phyloP scores from a whole-genome alignment of 2,113 vertebrate genomes.

The Macaca nemestrina region DNA sequence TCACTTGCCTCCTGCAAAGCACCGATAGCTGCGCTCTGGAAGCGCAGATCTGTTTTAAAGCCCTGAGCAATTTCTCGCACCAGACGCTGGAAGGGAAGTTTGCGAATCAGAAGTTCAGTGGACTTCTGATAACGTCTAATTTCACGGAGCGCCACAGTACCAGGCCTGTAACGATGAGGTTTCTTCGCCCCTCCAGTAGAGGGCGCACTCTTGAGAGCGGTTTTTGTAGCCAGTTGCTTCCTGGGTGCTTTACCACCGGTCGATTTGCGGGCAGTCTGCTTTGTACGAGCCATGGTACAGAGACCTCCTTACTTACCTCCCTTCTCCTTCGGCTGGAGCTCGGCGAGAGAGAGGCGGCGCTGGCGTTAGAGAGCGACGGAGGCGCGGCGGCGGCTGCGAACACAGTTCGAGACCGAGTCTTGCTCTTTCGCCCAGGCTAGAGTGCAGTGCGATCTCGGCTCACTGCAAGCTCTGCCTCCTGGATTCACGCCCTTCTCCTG shows the following conservation, averaged over 20 bases:
- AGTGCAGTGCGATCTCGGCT: too few relatives aligned
- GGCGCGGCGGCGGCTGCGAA: too few relatives aligned
- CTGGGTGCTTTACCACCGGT: slow-evolving; percentile 85
- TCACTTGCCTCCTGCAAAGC: slow-evolving; percentile 85
- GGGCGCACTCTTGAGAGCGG: slow-evolving; percentile 87
- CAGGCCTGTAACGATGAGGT: slow-evolving; percentile 88
- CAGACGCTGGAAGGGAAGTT: slow-evolving; percentile 89
- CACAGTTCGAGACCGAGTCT: too few relatives aligned
- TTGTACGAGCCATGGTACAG: slow-evolving; percentile 57
- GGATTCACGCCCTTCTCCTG: too few relatives aligned
- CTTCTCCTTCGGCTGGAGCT: too few relatives aligned
- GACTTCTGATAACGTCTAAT: slow-evolving; percentile 90
- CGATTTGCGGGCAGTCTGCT: slow-evolving; percentile 86
- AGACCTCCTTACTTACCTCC: too few relatives aligned
- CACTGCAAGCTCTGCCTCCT: too few relatives aligned
- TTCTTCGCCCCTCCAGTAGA: slow-evolving; percentile 88
- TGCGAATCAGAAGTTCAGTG: slow-evolving; percentile 89
- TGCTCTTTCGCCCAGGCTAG: too few relatives aligned
- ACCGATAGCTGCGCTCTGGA: slow-evolving; percentile 90
- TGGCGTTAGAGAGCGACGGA: too few relatives aligned
- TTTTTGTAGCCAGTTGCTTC: slow-evolving; percentile 87
- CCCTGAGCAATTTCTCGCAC: slow-evolving; percentile 91
- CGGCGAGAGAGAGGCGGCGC: too few relatives aligned
- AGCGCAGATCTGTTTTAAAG: slow-evolving; percentile 91
- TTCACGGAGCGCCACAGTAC: slow-evolving; percentile 89